Evolutionary conservation across 2,888 invertebrate genomes (phyloP).

Genomic region (Deilephila porcellus): DNA sequence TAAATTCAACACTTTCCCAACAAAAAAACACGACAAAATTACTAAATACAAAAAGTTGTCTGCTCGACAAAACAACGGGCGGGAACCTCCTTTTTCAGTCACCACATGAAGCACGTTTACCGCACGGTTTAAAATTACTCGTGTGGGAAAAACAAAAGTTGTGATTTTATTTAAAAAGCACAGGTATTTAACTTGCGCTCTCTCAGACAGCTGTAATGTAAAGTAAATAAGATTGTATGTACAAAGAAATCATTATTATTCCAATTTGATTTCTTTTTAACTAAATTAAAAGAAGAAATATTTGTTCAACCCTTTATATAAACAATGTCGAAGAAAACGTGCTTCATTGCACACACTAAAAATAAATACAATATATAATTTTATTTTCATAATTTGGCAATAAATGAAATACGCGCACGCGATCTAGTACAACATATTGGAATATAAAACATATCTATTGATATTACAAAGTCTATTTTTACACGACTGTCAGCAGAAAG

Average conservation of each 20-base stretch:
- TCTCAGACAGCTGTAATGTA: background rate
- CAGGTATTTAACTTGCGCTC: background rate
- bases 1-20: background rate
- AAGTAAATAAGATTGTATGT: background rate
- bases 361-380: no score
- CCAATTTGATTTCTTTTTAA: no score
- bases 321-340: no score
- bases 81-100: background rate
- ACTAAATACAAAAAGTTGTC: conserved; percentile 13
- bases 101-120: background rate
- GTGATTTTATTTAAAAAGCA: background rate
- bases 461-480: no score
- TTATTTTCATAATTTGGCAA: no score
- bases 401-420: no score
- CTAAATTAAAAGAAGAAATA: no score
- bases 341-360: no score
- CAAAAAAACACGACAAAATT: conserved; percentile 7
- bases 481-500: no score
- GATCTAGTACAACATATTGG: no score
- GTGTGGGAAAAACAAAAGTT: conserved; percentile 13
- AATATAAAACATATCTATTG: no score
- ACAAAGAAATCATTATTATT: background rate
- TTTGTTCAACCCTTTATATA: no score
- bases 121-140: conserved; percentile 5
- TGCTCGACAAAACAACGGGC: background rate